Percentiles rank a stretch among this genome's conserved stretches.
Evolutionary conservation across 2,888 invertebrate species (phyloP).

Genomic region (Monopis laevigella): DNA sequence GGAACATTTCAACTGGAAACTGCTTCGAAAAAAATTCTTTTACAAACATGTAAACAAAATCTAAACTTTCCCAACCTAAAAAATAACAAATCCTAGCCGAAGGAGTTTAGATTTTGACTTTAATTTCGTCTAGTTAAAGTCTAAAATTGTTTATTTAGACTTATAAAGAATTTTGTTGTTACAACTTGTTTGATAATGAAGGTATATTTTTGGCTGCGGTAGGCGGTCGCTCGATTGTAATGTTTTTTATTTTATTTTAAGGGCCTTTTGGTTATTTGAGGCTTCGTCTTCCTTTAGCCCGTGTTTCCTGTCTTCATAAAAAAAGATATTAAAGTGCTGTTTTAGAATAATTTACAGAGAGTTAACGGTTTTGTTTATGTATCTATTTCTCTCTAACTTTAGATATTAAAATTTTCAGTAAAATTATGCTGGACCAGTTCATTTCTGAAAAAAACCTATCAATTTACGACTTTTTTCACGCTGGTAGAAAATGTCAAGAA

Average conservation of each 20-base stretch:
- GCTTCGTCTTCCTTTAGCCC: conserved; percentile 44
- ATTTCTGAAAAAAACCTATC: no score
- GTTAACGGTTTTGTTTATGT: no score
- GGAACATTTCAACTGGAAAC: conserved; percentile 36
- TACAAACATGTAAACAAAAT: conserved; percentile 49
- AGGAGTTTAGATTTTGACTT: background rate
- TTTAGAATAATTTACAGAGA: no score
- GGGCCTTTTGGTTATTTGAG: conserved; percentile 45
- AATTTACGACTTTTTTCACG: no score
- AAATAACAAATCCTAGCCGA: background rate
- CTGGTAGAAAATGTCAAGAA: no score
- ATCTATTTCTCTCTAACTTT: no score
- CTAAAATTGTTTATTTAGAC: background rate
- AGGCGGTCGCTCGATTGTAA: conserved; percentile 57
- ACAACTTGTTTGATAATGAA: conserved; percentile 20
- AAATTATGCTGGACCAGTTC: no score
- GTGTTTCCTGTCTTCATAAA: conserved; percentile 57
- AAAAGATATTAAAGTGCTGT: no score
- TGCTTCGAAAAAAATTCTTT: conserved; percentile 46
- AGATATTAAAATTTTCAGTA: no score
- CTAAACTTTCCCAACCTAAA: background rate
- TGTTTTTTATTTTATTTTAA: conserved; percentile 43
- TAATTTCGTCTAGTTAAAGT: background rate
- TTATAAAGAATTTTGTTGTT: background rate
- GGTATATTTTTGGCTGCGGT: conserved; percentile 64